Percentiles rank a stretch among this genome's conserved stretches.
phyloP scores from a whole-genome alignment of 2,888 invertebrate genomes.

The Selenia dentaria region DNA sequence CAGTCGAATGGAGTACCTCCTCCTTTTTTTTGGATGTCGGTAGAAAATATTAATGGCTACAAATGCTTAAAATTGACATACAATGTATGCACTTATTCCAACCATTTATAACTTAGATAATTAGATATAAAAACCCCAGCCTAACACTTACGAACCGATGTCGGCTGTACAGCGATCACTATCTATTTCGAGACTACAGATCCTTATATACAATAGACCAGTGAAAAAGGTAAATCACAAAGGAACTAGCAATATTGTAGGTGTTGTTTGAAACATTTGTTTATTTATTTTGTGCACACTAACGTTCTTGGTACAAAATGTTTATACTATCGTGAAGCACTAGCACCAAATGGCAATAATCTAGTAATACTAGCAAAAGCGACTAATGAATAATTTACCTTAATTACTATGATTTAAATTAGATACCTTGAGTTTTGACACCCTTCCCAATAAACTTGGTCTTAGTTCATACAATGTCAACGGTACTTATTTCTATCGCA shows the following conservation, averaged over 20 bases:
- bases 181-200: too few species aligned
- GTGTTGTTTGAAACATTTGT: conserved; percentile 15
- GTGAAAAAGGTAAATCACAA: too few species aligned
- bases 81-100: too few species aligned
- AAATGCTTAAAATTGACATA: too few species aligned
- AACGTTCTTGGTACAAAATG: conserved; percentile 54
- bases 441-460: conserved; percentile 16
- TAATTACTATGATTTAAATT: conserved; percentile 18
- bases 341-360: conserved; percentile 70
- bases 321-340: conserved; percentile 62
- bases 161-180: too few species aligned
- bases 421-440: conserved; percentile 5
- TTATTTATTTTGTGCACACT: conserved; percentile 54
- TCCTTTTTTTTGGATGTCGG: too few species aligned
- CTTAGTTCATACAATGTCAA: neutral
- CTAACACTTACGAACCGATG: too few species aligned
- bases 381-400: conserved; percentile 33
- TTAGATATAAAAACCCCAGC: too few species aligned
- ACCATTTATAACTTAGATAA: too few species aligned
- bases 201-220: too few species aligned
- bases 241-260: conserved; percentile 7
- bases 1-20: too few species aligned
- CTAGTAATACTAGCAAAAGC: conserved; percentile 58
- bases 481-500: conserved; percentile 36
- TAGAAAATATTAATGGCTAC: too few species aligned